Evolutionary conservation across 2,888 invertebrate genomes (phyloP), one percentile per base, ranked within the genome.

Genomic region (Eremobia ochroleuca): DNA sequence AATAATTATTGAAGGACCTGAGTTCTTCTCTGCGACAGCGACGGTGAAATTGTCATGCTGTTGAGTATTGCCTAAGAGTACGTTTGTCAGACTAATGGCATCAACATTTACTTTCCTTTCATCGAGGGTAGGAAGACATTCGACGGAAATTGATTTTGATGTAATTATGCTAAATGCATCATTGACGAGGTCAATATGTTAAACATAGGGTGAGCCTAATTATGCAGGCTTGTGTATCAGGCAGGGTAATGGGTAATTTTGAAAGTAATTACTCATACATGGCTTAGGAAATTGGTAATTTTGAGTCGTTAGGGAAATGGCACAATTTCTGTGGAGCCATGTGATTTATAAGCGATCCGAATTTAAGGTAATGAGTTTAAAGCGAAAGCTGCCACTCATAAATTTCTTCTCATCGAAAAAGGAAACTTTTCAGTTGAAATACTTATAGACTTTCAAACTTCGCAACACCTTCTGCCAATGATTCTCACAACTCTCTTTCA

Each of bases 101-200:
- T 90, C 91, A 92, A 93, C 91, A 94, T 92, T 91, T 85, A 91
- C 93, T 94, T 94, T 92, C 92, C 92, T 93, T 93, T 92, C 93
- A 91, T 83, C 82, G 88, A 87, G 86, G 88, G 74, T 83, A 88
- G 89, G 90, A 91, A 91, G 88, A 88, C 81, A 85, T 79, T 84
- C 70, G 79, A 85, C 83, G 86, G 88, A 85, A 87, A 90, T 83
- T 82, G 80, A 87, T 88, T 83, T 85, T 79, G 79, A 78, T 69
- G 75, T 83, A 83, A 87, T 88, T 86, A 81, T 81, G 72, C 70
- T 78, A 76, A 83, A 65, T 71, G 79, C 77, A 74, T 67, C 62
- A 76, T 83, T 79, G 87, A 84, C 65, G 72, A 83, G 86, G 86
- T 85, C 86, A 83, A 66, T 49, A 76, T 69, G 74, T 66, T 81